Evolutionary conservation across 2,888 invertebrate species (phyloP), one percentile per base, ranked within the genome.

Genomic region (Oscheius sp.): DNA sequence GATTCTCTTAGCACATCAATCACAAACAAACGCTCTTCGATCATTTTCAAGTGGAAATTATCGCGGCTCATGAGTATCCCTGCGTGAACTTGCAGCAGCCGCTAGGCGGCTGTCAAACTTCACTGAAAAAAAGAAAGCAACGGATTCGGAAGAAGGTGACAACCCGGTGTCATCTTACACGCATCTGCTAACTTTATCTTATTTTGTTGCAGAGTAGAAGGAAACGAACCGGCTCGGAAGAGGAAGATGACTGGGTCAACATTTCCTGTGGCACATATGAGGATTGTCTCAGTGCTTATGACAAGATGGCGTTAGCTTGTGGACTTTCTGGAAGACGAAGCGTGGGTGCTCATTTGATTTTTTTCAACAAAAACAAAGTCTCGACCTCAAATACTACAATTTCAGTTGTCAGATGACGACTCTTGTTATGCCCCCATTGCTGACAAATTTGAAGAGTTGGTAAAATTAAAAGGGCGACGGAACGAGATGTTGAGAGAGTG

Each of bases 391-490:
- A 35, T 35, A 35, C 25, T 21, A 45, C n/a, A 25, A 23, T 55
- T 69, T 21, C 21, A 70, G 70, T 29, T 59, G 3, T 41, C 35
- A 2, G 59, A 70, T n/a, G 61, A 70, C 27, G 70, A 70, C 29
- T 46, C 41, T 6, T 70, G 70, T 21, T 70, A 70, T 59, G 59
- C 52, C 13, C 70, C 70, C 23, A 70, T 70, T 27, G 70, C 70
- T 25, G 23, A 58, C 21, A 41, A 70, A 29, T 70, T 52, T 23
- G 52, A 52, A 13, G 61, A 58, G 23, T 49, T 70, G 29, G 49
- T 70, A 3, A 21, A 25, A 13, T n/a, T 52, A 21, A 70, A 70
- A 23, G 59, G 49, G 18, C 58, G 29, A 21, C 21, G 58, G 43
- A 70, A 70, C 18, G 53, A 52, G 25, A n/a, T 70, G n/a, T 49